Conservation (phyloP, 2,888 invertebrate species). For the Polymixis flavicincta region DNA sequence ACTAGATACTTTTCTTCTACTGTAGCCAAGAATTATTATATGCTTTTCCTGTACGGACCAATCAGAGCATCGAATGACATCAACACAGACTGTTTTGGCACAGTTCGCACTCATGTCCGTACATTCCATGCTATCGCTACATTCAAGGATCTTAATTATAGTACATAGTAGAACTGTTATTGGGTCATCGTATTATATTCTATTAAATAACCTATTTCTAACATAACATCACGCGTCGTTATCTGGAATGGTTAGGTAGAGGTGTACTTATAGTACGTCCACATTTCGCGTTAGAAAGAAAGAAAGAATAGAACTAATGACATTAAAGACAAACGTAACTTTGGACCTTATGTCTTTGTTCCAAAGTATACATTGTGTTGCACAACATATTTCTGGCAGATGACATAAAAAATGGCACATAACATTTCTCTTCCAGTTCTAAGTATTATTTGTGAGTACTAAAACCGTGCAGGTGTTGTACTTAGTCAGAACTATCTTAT, state of each 20-base stretch:
- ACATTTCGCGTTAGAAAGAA: background rate
- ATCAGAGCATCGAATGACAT: conserved; percentile 42
- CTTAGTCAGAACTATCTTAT: conserved; percentile 63
- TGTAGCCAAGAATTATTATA: conserved; percentile 14
- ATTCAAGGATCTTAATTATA: conserved; percentile 68
- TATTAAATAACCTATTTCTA: conserved; percentile 8
- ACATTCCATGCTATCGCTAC: conserved; percentile 57
- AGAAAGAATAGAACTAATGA: conserved; percentile 59
- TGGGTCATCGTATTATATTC: conserved; percentile 52
- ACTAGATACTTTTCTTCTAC: conserved; percentile 2
- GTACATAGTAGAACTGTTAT: conserved; percentile 65
- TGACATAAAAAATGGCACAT: conserved; percentile 56
- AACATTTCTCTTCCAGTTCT: conserved; percentile 45
- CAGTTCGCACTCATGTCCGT: conserved; percentile 57
- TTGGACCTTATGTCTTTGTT: background rate
- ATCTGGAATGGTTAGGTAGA: background rate
- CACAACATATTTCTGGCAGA: conserved; percentile 50
- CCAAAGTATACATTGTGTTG: conserved; percentile 36
- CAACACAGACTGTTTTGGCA: conserved; percentile 59
- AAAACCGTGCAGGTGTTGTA: conserved; percentile 75
- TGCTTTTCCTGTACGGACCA: conserved; percentile 17
- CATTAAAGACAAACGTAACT: conserved; percentile 54
- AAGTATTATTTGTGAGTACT: conserved; percentile 72
- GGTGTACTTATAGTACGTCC: background rate
- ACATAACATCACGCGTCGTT: background rate